Base-by-base conservation (phyloP, 2,888 invertebrate species). In the Drosophila bunnanda region DNA sequence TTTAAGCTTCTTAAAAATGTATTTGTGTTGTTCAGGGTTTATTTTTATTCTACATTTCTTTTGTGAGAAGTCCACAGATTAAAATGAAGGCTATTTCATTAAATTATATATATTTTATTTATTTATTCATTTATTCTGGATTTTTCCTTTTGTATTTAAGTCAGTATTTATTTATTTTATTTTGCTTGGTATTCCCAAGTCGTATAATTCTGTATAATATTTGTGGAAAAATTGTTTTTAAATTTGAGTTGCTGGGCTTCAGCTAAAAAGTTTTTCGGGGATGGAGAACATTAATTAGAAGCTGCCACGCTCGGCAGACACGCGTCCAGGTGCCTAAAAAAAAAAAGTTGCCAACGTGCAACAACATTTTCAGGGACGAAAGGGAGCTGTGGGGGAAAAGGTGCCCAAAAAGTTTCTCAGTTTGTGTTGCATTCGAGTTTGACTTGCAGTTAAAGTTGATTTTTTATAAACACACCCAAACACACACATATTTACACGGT, bases 211-310 rank as follows among this genome's bases (percentile, higher is more conserved):
- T 1, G 6, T 50, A 13, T 13, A 50, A 39, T 34, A 54, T 54
- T 43, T 53, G 32, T 6, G 5, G 28, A n/a, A 41, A 17, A 28
- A n/a, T 25, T 32, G n/a, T 46, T 44, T 50, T 46, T 44, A 32
- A 70, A 43, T 43, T 60, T 38, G 20, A 54, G 30, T 43, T 73
- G 48, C 48, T 39, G 20, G 50, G 28, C 36, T 22, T 22, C 44
- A 28, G 25, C 52, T 34, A 36, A 65, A 77, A 89, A 82, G 65
- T 46, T 44, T 46, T 88, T 75, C 64, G 28, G 53, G 76, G 69
- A 76, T 54, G 44, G 52, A 57, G 82, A 75, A 85, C 89, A 88
- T 88, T 84, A 84, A 84, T 84, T 84, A 89, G 84, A 89, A 89
- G 89, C 80, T 82, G 80, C 89, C 85, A 89, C 75, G 88, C 67